Conservation (phyloP, 1,140 invertebrate genomes). For the Panagrolaimus sp. region DNA sequence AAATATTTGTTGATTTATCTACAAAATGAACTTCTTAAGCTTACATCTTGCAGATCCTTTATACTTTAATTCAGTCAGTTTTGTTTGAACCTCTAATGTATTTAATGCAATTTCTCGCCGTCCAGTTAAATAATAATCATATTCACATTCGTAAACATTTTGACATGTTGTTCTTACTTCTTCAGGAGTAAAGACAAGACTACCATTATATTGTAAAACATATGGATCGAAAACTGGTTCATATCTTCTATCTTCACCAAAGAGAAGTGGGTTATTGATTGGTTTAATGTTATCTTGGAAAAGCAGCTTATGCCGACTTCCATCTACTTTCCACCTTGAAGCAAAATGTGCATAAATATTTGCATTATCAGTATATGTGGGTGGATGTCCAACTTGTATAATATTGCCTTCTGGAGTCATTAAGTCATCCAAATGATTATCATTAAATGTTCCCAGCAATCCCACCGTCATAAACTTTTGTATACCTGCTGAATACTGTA, state of each 20-base stretch:
- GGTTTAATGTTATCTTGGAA: conserved; percentile 50
- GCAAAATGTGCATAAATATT: conserved; percentile 43
- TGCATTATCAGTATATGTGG: conserved; percentile 34
- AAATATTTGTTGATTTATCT: neutral
- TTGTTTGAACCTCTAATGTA: conserved; percentile 38
- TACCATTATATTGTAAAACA: conserved; percentile 34
- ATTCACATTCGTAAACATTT: conserved; percentile 45
- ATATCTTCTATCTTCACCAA: conserved; percentile 39
- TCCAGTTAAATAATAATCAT: conserved; percentile 49
- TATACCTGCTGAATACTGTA: conserved; percentile 59
- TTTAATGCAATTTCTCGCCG: conserved; percentile 45
- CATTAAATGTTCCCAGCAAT: conserved; percentile 84
- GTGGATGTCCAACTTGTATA: conserved; percentile 26
- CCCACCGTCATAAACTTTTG: conserved; percentile 76
- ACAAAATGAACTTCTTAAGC: neutral
- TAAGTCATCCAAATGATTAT: conserved; percentile 75
- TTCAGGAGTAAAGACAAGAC: conserved; percentile 42
- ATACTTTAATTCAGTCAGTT: conserved; percentile 38
- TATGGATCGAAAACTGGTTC: conserved; percentile 47
- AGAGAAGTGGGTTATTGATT: conserved; percentile 46
- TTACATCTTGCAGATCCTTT: conserved; percentile 33
- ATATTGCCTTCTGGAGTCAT: conserved; percentile 68
- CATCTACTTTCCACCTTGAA: conserved; percentile 42
- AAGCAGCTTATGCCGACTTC: conserved; percentile 36
- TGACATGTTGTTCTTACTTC: conserved; percentile 43